A percentile compares a stretch with the other conserved stretches of the same genome.
phyloP scores from a whole-genome alignment of 1,140 invertebrate genomes.

The Trichogramma pretiosum region DNA sequence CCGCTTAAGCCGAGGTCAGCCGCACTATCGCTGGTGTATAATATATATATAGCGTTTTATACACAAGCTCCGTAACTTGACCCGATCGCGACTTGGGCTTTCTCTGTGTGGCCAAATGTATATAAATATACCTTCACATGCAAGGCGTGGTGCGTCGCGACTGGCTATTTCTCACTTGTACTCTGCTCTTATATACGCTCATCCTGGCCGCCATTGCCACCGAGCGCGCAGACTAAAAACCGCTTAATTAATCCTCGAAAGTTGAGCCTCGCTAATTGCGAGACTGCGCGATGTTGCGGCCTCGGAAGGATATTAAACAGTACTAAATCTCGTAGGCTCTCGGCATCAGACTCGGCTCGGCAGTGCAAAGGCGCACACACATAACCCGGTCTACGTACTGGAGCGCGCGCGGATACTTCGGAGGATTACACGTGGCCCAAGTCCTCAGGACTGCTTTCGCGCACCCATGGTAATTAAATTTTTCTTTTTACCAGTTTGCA shows the following conservation, averaged over 20 bases:
- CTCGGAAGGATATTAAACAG: conserved; percentile 13
- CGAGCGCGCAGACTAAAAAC: too few relatives aligned
- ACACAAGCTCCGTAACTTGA: conserved; percentile 9
- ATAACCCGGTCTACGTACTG: too few relatives aligned
- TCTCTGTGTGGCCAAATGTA: too few relatives aligned
- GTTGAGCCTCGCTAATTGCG: conserved; percentile 39
- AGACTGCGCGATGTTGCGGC: conserved; percentile 5
- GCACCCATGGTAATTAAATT: too few relatives aligned
- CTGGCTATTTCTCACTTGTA: conserved; percentile 14
- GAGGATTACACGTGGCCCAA: too few relatives aligned
- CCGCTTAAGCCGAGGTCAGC: conserved; percentile 18
- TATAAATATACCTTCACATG: too few relatives aligned
- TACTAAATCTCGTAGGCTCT: conserved; percentile 2
- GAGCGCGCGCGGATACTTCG: too few relatives aligned
- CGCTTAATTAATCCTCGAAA: conserved; percentile 40
- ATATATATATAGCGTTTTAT: too few relatives aligned
- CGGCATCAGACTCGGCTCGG: conserved; percentile 2
- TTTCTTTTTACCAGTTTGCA: too few relatives aligned
- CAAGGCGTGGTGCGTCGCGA: too few relatives aligned
- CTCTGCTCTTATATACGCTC: conserved; percentile 24
- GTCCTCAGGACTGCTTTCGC: too few relatives aligned
- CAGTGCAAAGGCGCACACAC: neutral
- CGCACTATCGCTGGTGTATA: too few relatives aligned
- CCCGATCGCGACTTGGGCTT: conserved; percentile 1
- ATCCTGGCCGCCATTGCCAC: conserved; percentile 17